These are phyloP conservation scores for Scaptomyza reducta DNA, from an alignment of 2,888 invertebrate genomes.

Conservation along the genomic window DNA sequence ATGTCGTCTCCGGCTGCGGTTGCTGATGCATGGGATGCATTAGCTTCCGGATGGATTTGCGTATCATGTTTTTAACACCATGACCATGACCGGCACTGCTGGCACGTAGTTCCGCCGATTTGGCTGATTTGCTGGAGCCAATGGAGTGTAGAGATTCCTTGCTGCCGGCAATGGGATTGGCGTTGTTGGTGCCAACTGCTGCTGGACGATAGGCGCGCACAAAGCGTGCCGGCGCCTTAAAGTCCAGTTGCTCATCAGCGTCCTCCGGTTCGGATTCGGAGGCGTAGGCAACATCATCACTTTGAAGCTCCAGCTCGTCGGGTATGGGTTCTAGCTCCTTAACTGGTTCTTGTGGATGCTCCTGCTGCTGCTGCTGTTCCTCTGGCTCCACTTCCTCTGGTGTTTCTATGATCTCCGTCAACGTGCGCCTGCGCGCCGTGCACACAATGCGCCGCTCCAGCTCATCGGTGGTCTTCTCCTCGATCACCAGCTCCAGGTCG, in stretches of 20 bases:
- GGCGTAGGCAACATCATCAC: constrained; percentile 62
- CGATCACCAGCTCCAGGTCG: constrained; percentile 28
- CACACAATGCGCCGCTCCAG: constrained; percentile 56
- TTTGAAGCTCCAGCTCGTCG: constrained; percentile 3
- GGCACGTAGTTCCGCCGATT: constrained; percentile 32
- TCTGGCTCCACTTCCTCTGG: constrained; percentile 31
- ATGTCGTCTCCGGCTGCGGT: constrained; percentile 5
- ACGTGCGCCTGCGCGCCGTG: constrained; percentile 49
- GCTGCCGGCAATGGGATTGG: constrained; percentile 43
- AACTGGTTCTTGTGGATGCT: not conserved
- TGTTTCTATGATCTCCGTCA: constrained; percentile 67
- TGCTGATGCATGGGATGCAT: constrained; percentile 69
- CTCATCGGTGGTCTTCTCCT: constrained; percentile 22
- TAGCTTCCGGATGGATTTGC: constrained; percentile 82
- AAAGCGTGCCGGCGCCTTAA: constrained; percentile 81
- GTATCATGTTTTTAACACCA: constrained; percentile 76
- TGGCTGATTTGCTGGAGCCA: constrained; percentile 56
- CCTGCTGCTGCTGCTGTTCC: not conserved
- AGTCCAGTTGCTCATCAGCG: constrained; percentile 47
- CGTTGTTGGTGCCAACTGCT: constrained; percentile 3
- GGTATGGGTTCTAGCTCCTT: not conserved
- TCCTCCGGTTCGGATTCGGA: constrained; percentile 66
- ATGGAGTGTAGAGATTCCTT: constrained; percentile 69
- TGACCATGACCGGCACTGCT: constrained; percentile 54
- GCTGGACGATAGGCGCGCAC: constrained; percentile 82